These are phyloP conservation scores for Odontamblyopus rebecca DNA, from an alignment of 2,797 vertebrate species.

Conservation along the genomic window DNA sequence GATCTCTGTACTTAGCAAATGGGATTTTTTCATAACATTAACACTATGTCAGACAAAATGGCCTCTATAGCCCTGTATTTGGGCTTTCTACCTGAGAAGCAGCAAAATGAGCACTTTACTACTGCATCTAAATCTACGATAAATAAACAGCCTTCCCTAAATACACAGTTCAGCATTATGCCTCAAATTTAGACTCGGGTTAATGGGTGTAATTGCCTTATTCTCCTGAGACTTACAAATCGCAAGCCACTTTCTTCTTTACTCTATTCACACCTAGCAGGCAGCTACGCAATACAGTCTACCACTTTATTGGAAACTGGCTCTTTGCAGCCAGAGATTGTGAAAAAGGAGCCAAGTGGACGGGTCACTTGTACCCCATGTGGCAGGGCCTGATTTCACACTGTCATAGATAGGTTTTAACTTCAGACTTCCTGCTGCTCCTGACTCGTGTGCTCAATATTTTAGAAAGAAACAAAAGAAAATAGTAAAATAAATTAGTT, in stretches of 20 bases:
- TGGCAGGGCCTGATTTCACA: conserved; percentile 21
- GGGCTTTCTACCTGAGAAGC: conserved; percentile 29
- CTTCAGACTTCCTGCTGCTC: background rate
- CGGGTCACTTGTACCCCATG: conserved; percentile 21
- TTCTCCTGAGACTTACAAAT: conserved; percentile 2
- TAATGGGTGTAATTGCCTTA: background rate
- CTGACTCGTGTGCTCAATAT: conserved; percentile 10
- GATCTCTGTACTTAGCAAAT: background rate
- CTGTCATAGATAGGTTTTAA: conserved; percentile 10
- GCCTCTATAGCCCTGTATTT: conserved; percentile 11
- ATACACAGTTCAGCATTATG: background rate
- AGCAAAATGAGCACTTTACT: conserved; percentile 9
- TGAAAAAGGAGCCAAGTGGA: conserved; percentile 18
- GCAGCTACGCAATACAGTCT: conserved; percentile 11
- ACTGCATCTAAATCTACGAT: conserved; percentile 1
- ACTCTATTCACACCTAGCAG: background rate
- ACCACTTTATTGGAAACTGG: conserved; percentile 10
- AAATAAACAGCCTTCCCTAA: conserved; percentile 2
- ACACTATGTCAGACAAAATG: no score
- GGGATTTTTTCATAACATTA: no score
- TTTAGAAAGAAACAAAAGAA: conserved; percentile 5
- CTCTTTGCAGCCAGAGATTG: conserved; percentile 19
- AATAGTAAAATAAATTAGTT: conserved; percentile 18
- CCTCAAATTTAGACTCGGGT: background rate
- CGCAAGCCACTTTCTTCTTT: background rate